phyloP scores from a whole-genome alignment of 2,797 vertebrate genomes.

The Thalassophryne amazonica region DNA sequence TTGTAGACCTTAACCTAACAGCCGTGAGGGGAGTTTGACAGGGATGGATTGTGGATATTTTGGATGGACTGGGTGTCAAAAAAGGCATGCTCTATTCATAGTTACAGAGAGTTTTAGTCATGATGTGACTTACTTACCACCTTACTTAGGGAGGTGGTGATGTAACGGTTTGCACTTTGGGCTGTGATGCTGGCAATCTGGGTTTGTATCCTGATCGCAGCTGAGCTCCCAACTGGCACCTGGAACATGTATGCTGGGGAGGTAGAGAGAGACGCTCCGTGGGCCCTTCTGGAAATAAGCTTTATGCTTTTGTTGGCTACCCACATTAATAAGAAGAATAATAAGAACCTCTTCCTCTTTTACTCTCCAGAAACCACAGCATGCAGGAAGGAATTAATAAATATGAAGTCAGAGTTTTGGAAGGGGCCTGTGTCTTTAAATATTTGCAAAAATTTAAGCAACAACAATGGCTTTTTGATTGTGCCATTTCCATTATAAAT shows the following conservation, averaged over 20 bases:
- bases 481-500: constrained; percentile 27
- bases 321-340: too few species aligned
- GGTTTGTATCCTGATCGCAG: too few species aligned
- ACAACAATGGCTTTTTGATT: constrained; percentile 18
- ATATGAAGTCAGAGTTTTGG: constrained; percentile 48
- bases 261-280: too few species aligned
- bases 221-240: too few species aligned
- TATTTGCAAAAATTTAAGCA: constrained; percentile 45
- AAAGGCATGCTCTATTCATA: constrained; percentile 46
- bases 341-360: too few species aligned
- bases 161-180: too few species aligned
- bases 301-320: too few species aligned
- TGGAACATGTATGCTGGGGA: too few species aligned
- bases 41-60: constrained; percentile 16
- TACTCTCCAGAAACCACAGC: constrained; percentile 54
- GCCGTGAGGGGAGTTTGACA: constrained; percentile 11
- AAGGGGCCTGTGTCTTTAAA: constrained; percentile 35
- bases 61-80: constrained; percentile 38
- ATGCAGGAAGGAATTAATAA: constrained; percentile 45
- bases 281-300: too few species aligned
- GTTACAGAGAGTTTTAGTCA: constrained; percentile 42
- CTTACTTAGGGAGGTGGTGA: too few species aligned
- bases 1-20: constrained; percentile 29
- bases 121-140: too few species aligned
- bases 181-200: too few species aligned